Conservation (phyloP, 2,797 vertebrate species). For the Arctocebus calabarensis region DNA sequence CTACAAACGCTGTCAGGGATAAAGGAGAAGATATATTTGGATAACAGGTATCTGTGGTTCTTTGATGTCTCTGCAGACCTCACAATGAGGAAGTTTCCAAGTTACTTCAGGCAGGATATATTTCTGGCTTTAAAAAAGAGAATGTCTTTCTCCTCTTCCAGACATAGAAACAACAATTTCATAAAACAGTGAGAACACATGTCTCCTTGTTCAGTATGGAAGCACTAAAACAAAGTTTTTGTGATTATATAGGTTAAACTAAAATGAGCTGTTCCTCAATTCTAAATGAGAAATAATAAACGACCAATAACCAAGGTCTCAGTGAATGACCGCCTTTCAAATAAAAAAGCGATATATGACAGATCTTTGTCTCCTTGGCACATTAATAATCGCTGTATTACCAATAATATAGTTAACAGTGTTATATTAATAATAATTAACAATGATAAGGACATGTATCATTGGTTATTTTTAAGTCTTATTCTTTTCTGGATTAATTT, state of each 20-base stretch:
- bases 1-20: not conserved
- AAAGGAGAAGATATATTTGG: not conserved
- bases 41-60: not conserved
- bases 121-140: slow-evolving; percentile 40
- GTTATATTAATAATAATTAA: slow-evolving; percentile 45
- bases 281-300: slow-evolving; percentile 12
- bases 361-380: not conserved
- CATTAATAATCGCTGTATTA: slow-evolving; percentile 7
- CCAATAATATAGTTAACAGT: slow-evolving; percentile 12
- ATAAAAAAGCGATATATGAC: slow-evolving; percentile 21
- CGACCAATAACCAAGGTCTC: not conserved
- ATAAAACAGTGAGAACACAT: not conserved
- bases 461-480: slow-evolving; percentile 23
- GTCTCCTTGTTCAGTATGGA: not conserved
- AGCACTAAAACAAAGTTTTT: not conserved
- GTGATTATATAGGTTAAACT: not conserved
- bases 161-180: not conserved
- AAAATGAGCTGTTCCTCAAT: not conserved
- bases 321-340: not conserved
- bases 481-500: slow-evolving; percentile 57
- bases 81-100: not conserved
- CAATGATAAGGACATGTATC: not conserved
- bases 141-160: slow-evolving; percentile 40
- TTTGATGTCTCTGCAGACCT: not conserved
- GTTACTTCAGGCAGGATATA: not conserved